Base-by-base conservation (phyloP, 2,113 vertebrate genomes). In the Leuciscus idus region DNA sequence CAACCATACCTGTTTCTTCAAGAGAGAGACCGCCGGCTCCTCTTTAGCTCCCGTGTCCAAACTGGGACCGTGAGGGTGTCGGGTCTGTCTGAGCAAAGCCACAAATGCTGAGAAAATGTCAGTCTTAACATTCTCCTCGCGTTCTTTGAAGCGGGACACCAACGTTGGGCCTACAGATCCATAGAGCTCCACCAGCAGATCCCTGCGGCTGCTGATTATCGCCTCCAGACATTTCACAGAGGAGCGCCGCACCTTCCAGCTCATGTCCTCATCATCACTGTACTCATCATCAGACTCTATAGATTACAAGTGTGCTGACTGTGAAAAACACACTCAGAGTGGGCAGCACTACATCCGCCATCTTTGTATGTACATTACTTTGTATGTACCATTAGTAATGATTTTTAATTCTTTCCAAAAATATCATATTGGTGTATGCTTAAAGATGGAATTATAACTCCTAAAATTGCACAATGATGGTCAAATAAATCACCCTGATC, bases 221-320 rank as follows among this genome's bases (percentile, higher is more conserved):
- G 97, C 96, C 50, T 97, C 96, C 92, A 98, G 88, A 89, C 97
- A 98, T 93, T 97, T 99, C 9, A 97, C 96, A 0, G 96, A 96
- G 0, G 98, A 95, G 86, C 97, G 95, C 0, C 98, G 96, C 6
- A 99, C 98, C 86, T 99, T 99, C 98, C 98, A 99, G 92, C 97
- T 99, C 96, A 97, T 95, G 73, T 98, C 97, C 0, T 99, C 98
- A 0, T 98, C 97, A 0, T 99, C 98, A 0, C 97, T 99, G 94
- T 99, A 99, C 72, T 98, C 97, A 0, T 98, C 97, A 0, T 97
- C 97, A 0, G 96, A 97, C 50, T 97, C 98, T 99, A 90, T 10
- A n/a, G 79, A 57, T 19, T 6, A 30, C 23, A 77, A 21, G n/a
- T 5, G 23, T 23, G 3, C 13, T 39, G 52, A 62, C 57, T 62